Percentiles rank a stretch among this genome's conserved stretches.
phyloP scores from a whole-genome alignment of 2,888 invertebrate genomes.

The Halocaridina rubra region DNA sequence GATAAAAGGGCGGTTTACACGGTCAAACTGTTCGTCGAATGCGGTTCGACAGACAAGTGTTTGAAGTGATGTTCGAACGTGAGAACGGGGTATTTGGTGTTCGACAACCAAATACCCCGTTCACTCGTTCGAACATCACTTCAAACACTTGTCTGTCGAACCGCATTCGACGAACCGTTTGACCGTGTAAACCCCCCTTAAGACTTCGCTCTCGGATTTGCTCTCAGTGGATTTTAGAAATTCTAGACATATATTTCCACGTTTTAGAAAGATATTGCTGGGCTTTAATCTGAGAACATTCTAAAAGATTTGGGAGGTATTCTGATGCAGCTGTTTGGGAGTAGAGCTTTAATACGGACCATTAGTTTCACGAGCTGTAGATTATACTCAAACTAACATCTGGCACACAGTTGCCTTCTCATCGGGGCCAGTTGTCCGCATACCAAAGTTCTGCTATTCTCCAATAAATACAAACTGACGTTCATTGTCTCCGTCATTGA shows the following conservation, averaged over 20 bases:
- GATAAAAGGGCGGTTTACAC: no score
- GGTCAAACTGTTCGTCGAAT: no score
- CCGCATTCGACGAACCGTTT: no score
- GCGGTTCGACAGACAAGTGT: no score
- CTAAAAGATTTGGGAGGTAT: constrained; percentile 86
- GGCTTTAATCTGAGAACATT: constrained; percentile 87
- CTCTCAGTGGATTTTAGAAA: constrained; percentile 86
- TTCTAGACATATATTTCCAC: constrained; percentile 91
- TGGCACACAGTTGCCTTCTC: constrained; percentile 97
- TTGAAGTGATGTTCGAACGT: no score
- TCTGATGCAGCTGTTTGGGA: constrained; percentile 94
- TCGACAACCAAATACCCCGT: no score
- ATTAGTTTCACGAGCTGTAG: no score
- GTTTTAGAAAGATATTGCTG: constrained; percentile 76
- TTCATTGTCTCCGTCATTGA: constrained; percentile 86
- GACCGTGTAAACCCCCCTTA: no score
- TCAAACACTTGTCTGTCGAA: no score
- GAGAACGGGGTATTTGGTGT: no score
- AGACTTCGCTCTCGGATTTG: background rate
- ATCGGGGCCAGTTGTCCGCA: constrained; percentile 77
- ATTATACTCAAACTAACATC: constrained; percentile 96
- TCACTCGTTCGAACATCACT: no score
- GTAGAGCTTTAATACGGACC: constrained; percentile 90
- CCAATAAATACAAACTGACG: constrained; percentile 96
- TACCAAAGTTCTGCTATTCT: constrained; percentile 93